Evolutionary conservation across 2,797 vertebrate species (phyloP).

Genomic region (Coilia nasus): DNA sequence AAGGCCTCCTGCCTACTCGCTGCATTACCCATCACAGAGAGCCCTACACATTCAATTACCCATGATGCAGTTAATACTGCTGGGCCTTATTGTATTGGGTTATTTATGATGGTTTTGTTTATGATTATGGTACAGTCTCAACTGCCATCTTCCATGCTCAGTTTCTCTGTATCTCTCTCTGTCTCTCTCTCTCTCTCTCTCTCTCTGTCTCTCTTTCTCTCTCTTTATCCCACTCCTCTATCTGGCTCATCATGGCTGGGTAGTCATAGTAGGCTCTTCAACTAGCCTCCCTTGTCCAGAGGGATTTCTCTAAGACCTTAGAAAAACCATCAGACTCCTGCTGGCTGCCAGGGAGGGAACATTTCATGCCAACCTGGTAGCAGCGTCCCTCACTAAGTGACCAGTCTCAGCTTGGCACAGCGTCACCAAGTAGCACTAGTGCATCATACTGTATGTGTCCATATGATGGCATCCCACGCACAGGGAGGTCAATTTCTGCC

Average conservation of each 20-base stretch:
- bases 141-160: not conserved
- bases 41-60: not conserved
- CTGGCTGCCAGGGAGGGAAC: not conserved
- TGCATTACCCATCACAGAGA: not conserved
- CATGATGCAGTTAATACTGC: not conserved
- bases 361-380: not conserved
- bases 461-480: not conserved
- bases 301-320: not conserved
- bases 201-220: not conserved
- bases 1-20: not conserved
- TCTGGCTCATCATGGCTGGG: not conserved
- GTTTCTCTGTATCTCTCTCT: not conserved
- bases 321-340: not conserved
- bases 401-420: not conserved
- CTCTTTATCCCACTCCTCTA: not conserved
- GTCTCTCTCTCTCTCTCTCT: not conserved
- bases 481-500: not conserved
- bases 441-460: not conserved
- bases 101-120: not conserved
- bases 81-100: not conserved
- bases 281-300: not conserved
- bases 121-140: not conserved
- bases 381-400: not conserved
- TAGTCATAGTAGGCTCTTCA: not conserved
- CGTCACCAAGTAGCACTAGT: not conserved